Conservation (phyloP, 1,140 invertebrate species). For the Steinernema feltiae region DNA sequence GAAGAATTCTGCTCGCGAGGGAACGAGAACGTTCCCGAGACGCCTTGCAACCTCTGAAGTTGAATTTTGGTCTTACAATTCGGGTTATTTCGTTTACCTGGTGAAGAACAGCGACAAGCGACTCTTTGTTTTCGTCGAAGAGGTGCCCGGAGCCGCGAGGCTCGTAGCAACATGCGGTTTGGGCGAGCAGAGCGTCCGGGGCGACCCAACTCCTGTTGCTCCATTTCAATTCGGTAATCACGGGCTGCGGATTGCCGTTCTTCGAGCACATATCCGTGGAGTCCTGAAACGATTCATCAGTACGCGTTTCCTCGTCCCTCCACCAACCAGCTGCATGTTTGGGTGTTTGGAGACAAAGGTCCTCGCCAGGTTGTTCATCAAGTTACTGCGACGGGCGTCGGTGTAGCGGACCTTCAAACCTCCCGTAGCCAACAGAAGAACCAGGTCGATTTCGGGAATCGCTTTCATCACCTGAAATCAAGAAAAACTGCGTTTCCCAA, state of each 20-base stretch:
- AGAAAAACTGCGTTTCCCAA: neutral
- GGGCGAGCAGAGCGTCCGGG: constrained; percentile 47
- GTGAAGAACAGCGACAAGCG: constrained; percentile 44
- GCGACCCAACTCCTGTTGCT: constrained; percentile 13
- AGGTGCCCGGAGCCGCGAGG: constrained; percentile 42
- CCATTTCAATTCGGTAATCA: neutral
- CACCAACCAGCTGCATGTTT: constrained; percentile 21
- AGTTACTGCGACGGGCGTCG: neutral
- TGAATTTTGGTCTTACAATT: no score
- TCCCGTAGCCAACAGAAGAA: constrained; percentile 48
- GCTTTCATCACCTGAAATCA: constrained; percentile 29
- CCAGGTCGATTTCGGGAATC: constrained; percentile 50
- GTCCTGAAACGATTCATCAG: neutral
- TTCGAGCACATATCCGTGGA: constrained; percentile 12
- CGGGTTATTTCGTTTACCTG: no score
- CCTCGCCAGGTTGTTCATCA: neutral
- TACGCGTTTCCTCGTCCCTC: constrained; percentile 9
- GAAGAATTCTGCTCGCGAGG: constrained; percentile 31
- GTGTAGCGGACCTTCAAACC: constrained; percentile 50
- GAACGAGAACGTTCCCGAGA: constrained; percentile 38
- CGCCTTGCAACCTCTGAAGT: constrained; percentile 47
- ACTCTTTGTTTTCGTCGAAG: constrained; percentile 47
- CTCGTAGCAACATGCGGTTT: constrained; percentile 55
- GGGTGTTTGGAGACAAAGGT: constrained; percentile 25
- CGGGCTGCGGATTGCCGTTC: neutral